Base-by-base conservation (phyloP, 2,113 vertebrate species). In the Scartelaos histophorus region DNA sequence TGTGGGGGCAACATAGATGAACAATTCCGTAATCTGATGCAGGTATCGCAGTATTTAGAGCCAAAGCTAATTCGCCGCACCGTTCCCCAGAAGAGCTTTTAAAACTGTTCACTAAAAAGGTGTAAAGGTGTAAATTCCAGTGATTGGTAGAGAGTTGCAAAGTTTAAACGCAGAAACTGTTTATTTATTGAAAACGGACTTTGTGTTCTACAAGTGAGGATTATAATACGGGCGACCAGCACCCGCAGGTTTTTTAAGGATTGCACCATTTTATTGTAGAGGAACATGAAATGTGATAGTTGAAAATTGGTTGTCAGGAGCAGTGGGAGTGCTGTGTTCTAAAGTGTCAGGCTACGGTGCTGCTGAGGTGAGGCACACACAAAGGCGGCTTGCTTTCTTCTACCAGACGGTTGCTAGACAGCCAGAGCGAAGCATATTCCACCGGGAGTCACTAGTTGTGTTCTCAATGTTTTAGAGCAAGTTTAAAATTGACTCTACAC, bases 251-350 rank as follows among this genome's bases (percentile, higher is more conserved):
- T 69, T 45, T 69, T 47, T 69, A 11, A 69, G 19, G 34, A 21
- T 29, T 69, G 19, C 57, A n/a, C 7, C 17, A 67, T 66, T 68
- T 76, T 60, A 78, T 56, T 74, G 60, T 61, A 61, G 62, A 74
- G 67, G 69, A 78, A 76, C 67, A 74, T 73, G 70, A 82, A 72
- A 80, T 80, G 60, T 85, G 83, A 77, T 81, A 70, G 67, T 75
- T 70, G 49, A 78, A 82, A 88, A 85, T 85, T 80, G 67, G 58
- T 72, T 82, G 81, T 82, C 70, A 74, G 53, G 67, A 78, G 70
- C 56, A 65, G 69, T 64, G 60, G 53, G 73, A 82, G 68, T 54
- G 66, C 70, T 65, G 9, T 58, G 65, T 67, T 66, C 73, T 80
- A 67, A 71, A 68, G 67, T 82, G 83, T 82, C 81, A 79, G 69